A percentile compares a stretch with the other conserved stretches of the same genome.
Evolutionary conservation across 2,113 vertebrate genomes (phyloP).

Genomic region (Potamarius usumacintae): DNA sequence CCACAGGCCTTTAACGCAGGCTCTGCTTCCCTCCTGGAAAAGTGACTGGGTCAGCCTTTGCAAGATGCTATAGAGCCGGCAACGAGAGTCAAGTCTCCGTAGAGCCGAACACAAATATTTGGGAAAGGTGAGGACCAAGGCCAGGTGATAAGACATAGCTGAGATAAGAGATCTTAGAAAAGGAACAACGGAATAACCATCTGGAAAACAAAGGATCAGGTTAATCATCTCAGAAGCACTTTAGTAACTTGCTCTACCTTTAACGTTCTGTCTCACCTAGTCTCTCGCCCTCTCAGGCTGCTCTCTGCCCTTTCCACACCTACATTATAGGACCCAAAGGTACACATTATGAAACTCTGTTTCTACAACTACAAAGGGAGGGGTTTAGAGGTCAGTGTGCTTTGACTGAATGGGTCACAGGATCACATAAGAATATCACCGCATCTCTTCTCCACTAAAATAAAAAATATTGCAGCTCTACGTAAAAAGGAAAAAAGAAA

Average conservation of each 20-base stretch:
- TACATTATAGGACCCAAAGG: slow-evolving; percentile 46
- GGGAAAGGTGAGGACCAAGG: slow-evolving; percentile 62
- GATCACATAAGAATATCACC: background rate
- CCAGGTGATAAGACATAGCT: slow-evolving; percentile 56
- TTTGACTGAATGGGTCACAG: background rate
- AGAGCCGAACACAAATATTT: slow-evolving; percentile 61
- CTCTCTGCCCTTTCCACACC: slow-evolving; percentile 46
- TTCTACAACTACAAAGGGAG: slow-evolving; percentile 37
- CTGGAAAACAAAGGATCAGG: slow-evolving; percentile 58
- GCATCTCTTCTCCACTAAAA: background rate
- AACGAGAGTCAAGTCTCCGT: slow-evolving; percentile 61
- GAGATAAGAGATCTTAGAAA: slow-evolving; percentile 61
- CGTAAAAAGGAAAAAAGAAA: background rate
- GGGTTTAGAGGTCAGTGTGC: slow-evolving; percentile 16
- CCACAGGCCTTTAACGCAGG: slow-evolving; percentile 68
- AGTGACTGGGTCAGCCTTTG: slow-evolving; percentile 63
- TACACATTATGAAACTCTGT: slow-evolving; percentile 39
- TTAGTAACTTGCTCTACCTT: slow-evolving; percentile 48
- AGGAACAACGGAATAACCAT: slow-evolving; percentile 54
- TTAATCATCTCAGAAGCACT: slow-evolving; percentile 61
- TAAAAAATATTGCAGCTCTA: background rate
- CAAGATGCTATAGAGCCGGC: slow-evolving; percentile 54
- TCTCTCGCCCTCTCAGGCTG: slow-evolving; percentile 14
- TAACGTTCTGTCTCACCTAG: slow-evolving; percentile 30
- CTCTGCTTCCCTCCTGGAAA: slow-evolving; percentile 55